Evolutionary conservation across 2,113 vertebrate species (phyloP).

Genomic region (Oncorhynchus tshawytscha): DNA sequence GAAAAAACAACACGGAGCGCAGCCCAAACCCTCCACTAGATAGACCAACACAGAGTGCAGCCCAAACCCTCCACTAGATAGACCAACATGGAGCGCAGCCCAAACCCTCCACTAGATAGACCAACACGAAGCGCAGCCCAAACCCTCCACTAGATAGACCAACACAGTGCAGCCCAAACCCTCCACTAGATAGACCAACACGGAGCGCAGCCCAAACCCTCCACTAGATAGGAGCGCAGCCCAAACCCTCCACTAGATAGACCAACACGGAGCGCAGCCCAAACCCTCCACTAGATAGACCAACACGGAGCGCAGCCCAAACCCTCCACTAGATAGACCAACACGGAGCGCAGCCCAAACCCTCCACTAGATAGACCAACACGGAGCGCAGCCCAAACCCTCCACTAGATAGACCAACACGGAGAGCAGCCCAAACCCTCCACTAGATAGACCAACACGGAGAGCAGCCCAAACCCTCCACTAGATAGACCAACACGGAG

Average conservation of each 20-base stretch:
- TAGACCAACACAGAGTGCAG: background rate
- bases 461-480: conserved; percentile 9
- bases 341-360: background rate
- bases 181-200: conserved; percentile 7
- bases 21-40: conserved; percentile 13
- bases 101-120: conserved; percentile 17
- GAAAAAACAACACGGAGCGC: conserved; percentile 10
- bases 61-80: conserved; percentile 18
- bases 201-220: background rate
- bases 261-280: background rate
- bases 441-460: conserved; percentile 4
- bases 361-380: conserved; percentile 11
- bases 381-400: background rate
- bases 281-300: conserved; percentile 15
- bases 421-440: background rate
- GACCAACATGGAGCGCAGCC: background rate
- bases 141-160: conserved; percentile 16
- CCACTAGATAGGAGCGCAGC: conserved; percentile 4
- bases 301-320: background rate
- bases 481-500: too few relatives aligned
- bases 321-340: conserved; percentile 13
- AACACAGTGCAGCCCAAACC: conserved; percentile 1
- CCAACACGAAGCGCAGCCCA: background rate
- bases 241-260: conserved; percentile 18
- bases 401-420: conserved; percentile 3